A percentile compares a stretch with the other conserved stretches of the same genome.
phyloP scores from a whole-genome alignment of 2,113 vertebrate genomes.

The Ceratotherium simum region DNA sequence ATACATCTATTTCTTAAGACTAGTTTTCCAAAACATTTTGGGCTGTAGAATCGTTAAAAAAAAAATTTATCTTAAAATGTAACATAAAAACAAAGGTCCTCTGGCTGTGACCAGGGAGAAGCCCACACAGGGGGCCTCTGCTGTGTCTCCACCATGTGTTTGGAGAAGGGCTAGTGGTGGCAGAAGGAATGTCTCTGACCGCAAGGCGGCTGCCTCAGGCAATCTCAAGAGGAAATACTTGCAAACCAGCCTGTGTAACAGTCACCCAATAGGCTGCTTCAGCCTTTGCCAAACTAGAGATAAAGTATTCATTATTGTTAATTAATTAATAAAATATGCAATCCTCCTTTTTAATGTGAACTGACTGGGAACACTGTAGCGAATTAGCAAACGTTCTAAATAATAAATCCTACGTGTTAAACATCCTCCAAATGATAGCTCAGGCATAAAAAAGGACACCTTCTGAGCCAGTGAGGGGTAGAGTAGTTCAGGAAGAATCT shows the following conservation, averaged over 20 bases:
- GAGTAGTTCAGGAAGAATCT: neutral
- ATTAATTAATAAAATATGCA: slow-evolving; percentile 38
- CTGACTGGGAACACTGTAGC: neutral
- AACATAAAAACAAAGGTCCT: neutral
- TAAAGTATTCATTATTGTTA: neutral
- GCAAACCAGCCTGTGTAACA: neutral
- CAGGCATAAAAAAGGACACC: neutral
- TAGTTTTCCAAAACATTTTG: neutral
- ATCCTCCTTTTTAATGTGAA: neutral
- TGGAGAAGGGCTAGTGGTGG: neutral
- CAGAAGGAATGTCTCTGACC: neutral
- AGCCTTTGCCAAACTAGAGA: neutral
- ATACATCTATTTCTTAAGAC: neutral
- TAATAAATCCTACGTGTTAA: neutral
- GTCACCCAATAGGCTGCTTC: neutral
- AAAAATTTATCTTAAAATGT: neutral
- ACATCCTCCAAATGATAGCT: neutral
- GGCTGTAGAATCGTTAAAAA: neutral
- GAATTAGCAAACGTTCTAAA: neutral
- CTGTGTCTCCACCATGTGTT: accelerated
- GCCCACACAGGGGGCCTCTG: accelerated
- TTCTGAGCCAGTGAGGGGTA: neutral
- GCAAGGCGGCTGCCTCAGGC: neutral
- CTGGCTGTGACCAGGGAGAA: neutral
- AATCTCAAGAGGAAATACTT: neutral